phyloP scores from a whole-genome alignment of 2,113 vertebrate genomes.

The Penelope pileata region DNA sequence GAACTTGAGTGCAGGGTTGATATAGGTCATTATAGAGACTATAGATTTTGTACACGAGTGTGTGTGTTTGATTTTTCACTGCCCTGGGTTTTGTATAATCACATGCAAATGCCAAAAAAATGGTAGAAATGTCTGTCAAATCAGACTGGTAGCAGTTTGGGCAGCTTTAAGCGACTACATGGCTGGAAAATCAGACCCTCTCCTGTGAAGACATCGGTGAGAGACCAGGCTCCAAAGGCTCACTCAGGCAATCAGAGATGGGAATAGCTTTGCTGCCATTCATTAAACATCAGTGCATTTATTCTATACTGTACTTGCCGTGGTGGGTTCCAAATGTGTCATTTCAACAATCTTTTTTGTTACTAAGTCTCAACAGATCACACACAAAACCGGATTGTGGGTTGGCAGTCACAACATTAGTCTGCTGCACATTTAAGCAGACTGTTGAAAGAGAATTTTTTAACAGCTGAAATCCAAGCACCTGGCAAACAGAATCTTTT shows the following conservation, averaged over 20 bases:
- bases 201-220: neutral
- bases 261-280: neutral
- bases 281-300: neutral
- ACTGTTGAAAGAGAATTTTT: constrained; percentile 51
- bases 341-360: neutral
- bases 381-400: neutral
- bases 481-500: constrained; percentile 52
- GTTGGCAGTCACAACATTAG: constrained; percentile 22
- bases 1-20: neutral
- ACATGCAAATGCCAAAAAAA: neutral
- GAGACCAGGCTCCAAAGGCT: neutral
- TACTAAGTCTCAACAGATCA: neutral
- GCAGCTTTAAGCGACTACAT: neutral
- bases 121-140: neutral
- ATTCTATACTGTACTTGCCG: neutral
- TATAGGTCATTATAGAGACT: neutral
- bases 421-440: constrained; percentile 7
- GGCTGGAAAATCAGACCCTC: neutral
- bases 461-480: constrained; percentile 40
- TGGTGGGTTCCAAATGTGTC: neutral
- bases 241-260: neutral
- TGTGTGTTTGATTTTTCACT: neutral
- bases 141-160: neutral
- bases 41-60: neutral
- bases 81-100: neutral